These are phyloP conservation scores for Rhyacophila evoluta DNA, from an alignment of 2,888 invertebrate genomes.

Conservation along the genomic window DNA sequence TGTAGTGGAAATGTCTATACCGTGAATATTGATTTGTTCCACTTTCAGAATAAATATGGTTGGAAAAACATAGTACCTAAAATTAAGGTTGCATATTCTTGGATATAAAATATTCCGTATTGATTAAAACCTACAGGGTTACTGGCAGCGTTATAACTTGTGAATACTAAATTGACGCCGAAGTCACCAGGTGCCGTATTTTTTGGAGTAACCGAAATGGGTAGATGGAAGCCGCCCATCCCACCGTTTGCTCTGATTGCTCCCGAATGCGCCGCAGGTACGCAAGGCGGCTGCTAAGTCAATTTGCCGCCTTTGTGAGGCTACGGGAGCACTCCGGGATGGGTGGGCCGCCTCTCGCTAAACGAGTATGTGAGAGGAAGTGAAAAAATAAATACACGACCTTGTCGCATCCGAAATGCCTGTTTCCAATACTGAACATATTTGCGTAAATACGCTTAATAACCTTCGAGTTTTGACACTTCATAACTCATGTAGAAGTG, in stretches of 20 bases:
- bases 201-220: not conserved
- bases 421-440: not conserved
- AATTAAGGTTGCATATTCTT: no score
- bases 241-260: conserved; percentile 18
- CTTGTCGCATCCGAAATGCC: not conserved
- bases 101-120: no score
- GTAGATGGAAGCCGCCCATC: not conserved
- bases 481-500: not conserved
- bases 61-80: no score
- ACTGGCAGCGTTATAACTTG: no score
- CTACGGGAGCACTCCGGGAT: conserved; percentile 4
- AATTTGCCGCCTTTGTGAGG: conserved; percentile 20
- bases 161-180: not conserved
- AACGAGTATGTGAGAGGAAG: conserved; percentile 22
- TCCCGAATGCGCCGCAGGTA: conserved; percentile 24
- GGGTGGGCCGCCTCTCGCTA: not conserved
- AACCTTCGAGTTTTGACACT: not conserved
- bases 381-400: not conserved
- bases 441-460: not conserved
- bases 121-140: no score
- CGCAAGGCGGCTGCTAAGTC: conserved; percentile 22
- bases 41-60: no score
- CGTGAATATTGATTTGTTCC: no score
- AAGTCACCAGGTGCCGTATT: not conserved
- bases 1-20: no score